phyloP scores from a whole-genome alignment of 2,888 invertebrate species.

The Leptopilina syphax region DNA sequence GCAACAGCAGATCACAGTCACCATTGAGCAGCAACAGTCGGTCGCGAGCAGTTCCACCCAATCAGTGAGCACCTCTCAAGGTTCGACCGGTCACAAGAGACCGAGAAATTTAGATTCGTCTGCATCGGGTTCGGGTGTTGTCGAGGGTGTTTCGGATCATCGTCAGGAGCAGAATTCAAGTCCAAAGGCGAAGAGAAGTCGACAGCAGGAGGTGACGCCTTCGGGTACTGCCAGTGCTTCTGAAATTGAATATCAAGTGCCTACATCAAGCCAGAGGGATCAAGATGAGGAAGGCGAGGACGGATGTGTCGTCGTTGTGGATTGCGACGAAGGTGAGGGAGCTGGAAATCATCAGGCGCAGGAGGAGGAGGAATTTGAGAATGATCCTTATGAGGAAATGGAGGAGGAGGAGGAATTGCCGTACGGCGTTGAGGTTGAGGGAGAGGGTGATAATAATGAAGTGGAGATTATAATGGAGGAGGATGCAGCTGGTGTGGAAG shows the following conservation, averaged over 20 bases:
- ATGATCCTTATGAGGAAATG: conserved; percentile 77
- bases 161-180: conserved; percentile 70
- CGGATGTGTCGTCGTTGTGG: conserved; percentile 87
- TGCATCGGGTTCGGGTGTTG: conserved; percentile 67
- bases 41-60: conserved; percentile 80
- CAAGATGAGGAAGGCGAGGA: conserved; percentile 83
- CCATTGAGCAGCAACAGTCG: conserved; percentile 74
- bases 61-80: conserved; percentile 84
- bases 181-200: conserved; percentile 69
- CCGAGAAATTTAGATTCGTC: conserved; percentile 77
- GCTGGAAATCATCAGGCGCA: conserved; percentile 76
- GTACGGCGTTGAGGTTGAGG: conserved; percentile 75
- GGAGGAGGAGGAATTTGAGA: conserved; percentile 78
- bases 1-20: conserved; percentile 66
- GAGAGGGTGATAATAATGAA: conserved; percentile 81
- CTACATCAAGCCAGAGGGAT: conserved; percentile 91
- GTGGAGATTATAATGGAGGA: conserved; percentile 82
- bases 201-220: conserved; percentile 68
- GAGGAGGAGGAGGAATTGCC: conserved; percentile 74
- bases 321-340: conserved; percentile 87
- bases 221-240: conserved; percentile 70
- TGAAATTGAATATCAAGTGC: conserved; percentile 79
- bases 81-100: conserved; percentile 79
- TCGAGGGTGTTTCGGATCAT: conserved; percentile 67
- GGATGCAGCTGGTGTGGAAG: conserved; percentile 79